phyloP scores from a whole-genome alignment of 2,797 vertebrate species.

The Meda fulgida region DNA sequence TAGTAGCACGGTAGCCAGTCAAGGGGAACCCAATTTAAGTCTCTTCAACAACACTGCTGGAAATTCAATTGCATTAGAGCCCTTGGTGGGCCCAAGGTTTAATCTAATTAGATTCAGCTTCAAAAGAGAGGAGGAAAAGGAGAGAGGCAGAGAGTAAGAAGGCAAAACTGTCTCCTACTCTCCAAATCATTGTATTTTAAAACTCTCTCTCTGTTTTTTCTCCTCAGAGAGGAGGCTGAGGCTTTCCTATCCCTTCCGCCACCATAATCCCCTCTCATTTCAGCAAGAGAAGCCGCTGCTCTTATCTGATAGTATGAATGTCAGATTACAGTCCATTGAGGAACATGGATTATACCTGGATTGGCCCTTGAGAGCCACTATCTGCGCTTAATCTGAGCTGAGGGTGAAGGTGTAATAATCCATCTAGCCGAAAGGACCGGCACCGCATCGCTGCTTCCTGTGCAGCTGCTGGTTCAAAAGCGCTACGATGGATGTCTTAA shows the following conservation, averaged over 20 bases:
- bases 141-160: slow-evolving; percentile 64
- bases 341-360: slow-evolving; percentile 48
- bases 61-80: slow-evolving; percentile 82
- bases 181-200: slow-evolving; percentile 58
- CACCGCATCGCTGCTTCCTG: slow-evolving; percentile 40
- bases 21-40: slow-evolving; percentile 82
- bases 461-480: slow-evolving; percentile 40
- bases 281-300: slow-evolving; percentile 47
- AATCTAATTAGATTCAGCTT: slow-evolving; percentile 80
- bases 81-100: slow-evolving; percentile 74
- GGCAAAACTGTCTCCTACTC: slow-evolving; percentile 59
- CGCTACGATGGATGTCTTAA: not conserved
- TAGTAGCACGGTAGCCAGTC: slow-evolving; percentile 66
- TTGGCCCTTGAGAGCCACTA: slow-evolving; percentile 47
- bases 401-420: slow-evolving; percentile 55
- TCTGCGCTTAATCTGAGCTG: slow-evolving; percentile 57
- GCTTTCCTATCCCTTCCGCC: slow-evolving; percentile 37
- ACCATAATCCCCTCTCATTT: slow-evolving; percentile 62
- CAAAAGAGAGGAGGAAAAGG: slow-evolving; percentile 65
- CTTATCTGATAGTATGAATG: slow-evolving; percentile 61
- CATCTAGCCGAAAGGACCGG: slow-evolving; percentile 42
- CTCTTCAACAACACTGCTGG: slow-evolving; percentile 76
- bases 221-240: slow-evolving; percentile 33
- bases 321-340: slow-evolving; percentile 59
- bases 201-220: slow-evolving; percentile 38